Conservation (phyloP, 2,113 vertebrate species). For the Enhydra lutris region DNA sequence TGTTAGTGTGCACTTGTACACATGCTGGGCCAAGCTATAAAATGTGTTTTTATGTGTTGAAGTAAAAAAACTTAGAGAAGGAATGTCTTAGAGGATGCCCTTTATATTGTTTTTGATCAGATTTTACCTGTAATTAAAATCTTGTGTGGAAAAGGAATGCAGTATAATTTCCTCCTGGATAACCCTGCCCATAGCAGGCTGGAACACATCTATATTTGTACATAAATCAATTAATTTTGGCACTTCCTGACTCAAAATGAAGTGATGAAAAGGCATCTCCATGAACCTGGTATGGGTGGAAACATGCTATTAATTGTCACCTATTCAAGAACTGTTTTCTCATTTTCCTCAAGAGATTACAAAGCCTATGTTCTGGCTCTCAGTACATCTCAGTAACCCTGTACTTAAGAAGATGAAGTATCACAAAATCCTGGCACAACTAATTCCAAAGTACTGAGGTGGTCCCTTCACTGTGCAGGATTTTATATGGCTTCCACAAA, state of each 20-base stretch:
- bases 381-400: background rate
- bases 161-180: background rate
- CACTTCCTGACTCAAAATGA: conserved; percentile 22
- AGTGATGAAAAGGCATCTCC: conserved; percentile 9
- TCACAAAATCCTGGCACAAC: background rate
- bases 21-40: background rate
- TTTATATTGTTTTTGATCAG: conserved; percentile 23
- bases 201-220: background rate
- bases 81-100: background rate
- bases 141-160: background rate
- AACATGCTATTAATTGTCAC: conserved; percentile 45
- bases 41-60: background rate
- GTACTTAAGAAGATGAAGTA: conserved; percentile 16
- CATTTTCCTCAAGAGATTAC: conserved; percentile 27
- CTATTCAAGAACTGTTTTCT: conserved; percentile 13
- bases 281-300: background rate
- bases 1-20: background rate
- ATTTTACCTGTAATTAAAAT: conserved; percentile 36
- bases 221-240: conserved; percentile 19
- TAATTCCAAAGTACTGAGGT: background rate
- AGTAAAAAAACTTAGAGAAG: background rate
- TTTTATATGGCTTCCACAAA: background rate
- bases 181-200: background rate
- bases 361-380: background rate
- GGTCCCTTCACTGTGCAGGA: background rate